Percentiles rank a stretch among this genome's conserved stretches.
Evolutionary conservation across 2,113 vertebrate species (phyloP).

Genomic region (Oryzias woworae): DNA sequence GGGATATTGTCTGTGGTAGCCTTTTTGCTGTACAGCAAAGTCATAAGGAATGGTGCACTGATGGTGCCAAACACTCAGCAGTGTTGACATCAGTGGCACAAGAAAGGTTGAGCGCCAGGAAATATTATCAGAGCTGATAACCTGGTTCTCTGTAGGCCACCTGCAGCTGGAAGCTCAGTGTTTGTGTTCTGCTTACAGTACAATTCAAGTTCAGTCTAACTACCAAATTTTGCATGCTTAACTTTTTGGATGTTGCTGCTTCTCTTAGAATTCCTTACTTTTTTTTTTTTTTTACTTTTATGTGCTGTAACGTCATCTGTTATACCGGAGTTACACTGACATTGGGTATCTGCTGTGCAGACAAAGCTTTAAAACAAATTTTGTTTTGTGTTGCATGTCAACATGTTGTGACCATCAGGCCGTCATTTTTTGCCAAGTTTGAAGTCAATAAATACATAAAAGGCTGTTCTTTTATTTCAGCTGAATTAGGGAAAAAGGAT

Average conservation of each 20-base stretch:
- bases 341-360: too few relatives aligned
- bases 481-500: background rate
- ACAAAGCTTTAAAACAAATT: background rate
- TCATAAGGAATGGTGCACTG: slow-evolving; percentile 31
- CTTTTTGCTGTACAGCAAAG: slow-evolving; percentile 10
- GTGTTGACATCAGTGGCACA: slow-evolving; percentile 9
- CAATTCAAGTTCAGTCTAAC: too few relatives aligned
- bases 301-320: too few relatives aligned
- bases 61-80: slow-evolving; percentile 36
- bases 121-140: slow-evolving; percentile 25
- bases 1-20: slow-evolving; percentile 40
- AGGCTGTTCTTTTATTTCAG: slow-evolving; percentile 45
- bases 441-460: slow-evolving; percentile 29
- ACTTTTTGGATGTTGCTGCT: too few relatives aligned
- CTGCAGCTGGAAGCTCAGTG: background rate
- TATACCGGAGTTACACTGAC: too few relatives aligned
- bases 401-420: slow-evolving; percentile 6
- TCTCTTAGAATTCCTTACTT: too few relatives aligned
- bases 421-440: slow-evolving; percentile 15
- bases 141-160: slow-evolving; percentile 9
- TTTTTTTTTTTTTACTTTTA: too few relatives aligned
- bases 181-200: too few relatives aligned
- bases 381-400: background rate
- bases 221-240: too few relatives aligned
- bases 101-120: slow-evolving; percentile 34